These are phyloP conservation scores for Caenorhabditis doughertyi DNA, from an alignment of 2,888 invertebrate genomes.

Conservation along the genomic window DNA sequence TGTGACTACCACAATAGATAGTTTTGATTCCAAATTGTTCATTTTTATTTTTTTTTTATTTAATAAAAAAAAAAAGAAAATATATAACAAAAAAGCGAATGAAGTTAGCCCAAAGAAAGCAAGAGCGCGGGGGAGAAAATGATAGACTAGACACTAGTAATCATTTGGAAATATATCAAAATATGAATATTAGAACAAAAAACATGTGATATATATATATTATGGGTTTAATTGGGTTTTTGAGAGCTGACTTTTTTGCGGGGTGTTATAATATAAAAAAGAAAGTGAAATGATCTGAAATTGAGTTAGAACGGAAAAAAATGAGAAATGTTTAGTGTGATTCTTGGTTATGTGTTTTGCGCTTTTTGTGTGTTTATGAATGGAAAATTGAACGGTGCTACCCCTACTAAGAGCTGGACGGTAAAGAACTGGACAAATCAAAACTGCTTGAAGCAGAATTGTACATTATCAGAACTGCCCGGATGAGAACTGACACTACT, in stretches of 20 bases:
- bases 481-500: too few relatives aligned
- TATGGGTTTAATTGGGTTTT: too few relatives aligned
- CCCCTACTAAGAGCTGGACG: too few relatives aligned
- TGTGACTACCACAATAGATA: conserved; percentile 10
- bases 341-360: neutral
- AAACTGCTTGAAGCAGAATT: too few relatives aligned
- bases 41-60: neutral
- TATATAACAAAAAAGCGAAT: neutral
- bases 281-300: conserved; percentile 7
- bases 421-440: too few relatives aligned
- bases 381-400: too few relatives aligned
- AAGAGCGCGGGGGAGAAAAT: too few relatives aligned
- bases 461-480: too few relatives aligned
- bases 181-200: too few relatives aligned
- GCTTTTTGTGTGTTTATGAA: neutral
- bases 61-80: neutral
- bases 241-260: neutral
- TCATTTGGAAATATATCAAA: too few relatives aligned
- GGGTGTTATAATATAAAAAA: neutral
- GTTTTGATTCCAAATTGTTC: conserved; percentile 19
- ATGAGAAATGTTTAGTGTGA: neutral
- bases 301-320: conserved; percentile 20
- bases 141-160: too few relatives aligned
- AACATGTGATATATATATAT: neutral
- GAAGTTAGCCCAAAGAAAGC: too few relatives aligned